These are phyloP conservation scores for Drosophila micromelanica DNA, from an alignment of 1,140 invertebrate species.

Conservation along the genomic window DNA sequence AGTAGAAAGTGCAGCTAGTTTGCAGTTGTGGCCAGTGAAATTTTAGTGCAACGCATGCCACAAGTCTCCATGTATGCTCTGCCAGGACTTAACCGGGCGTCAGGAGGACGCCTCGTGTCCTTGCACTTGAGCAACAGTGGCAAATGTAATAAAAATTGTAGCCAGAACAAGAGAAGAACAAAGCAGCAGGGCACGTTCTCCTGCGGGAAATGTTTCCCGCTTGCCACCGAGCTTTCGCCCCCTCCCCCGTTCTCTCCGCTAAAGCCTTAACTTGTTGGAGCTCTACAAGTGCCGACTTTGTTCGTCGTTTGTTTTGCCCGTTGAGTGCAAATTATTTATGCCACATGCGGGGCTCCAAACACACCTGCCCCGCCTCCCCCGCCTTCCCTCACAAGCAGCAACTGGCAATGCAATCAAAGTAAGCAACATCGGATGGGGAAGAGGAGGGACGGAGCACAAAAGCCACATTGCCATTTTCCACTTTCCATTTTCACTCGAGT, in stretches of 20 bases:
- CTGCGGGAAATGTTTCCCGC: constrained; percentile 24
- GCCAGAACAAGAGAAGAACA: constrained; percentile 23
- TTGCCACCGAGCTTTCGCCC: too few relatives aligned
- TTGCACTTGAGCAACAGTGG: constrained; percentile 72
- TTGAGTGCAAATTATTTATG: constrained; percentile 79
- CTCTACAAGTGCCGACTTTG: constrained; percentile 65
- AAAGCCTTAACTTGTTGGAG: too few relatives aligned
- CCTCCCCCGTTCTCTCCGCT: too few relatives aligned
- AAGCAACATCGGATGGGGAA: constrained; percentile 23
- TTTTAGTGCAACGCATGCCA: constrained; percentile 3
- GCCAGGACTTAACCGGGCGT: neutral
- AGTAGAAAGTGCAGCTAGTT: neutral
- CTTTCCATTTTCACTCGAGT: constrained; percentile 75
- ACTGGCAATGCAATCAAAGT: constrained; percentile 71
- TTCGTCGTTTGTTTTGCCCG: constrained; percentile 63
- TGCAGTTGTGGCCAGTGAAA: neutral
- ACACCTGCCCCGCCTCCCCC: constrained; percentile 5
- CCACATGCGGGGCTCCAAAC: constrained; percentile 54
- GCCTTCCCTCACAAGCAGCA: constrained; percentile 19
- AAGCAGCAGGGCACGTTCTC: constrained; percentile 17
- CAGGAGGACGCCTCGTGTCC: constrained; percentile 40
- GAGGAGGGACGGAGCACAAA: constrained; percentile 42
- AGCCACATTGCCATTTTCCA: constrained; percentile 68
- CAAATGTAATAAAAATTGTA: constrained; percentile 58
- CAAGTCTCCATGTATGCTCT: neutral